Conservation (phyloP, 2,888 invertebrate genomes). For the Mesorhabditis spiculigera region DNA sequence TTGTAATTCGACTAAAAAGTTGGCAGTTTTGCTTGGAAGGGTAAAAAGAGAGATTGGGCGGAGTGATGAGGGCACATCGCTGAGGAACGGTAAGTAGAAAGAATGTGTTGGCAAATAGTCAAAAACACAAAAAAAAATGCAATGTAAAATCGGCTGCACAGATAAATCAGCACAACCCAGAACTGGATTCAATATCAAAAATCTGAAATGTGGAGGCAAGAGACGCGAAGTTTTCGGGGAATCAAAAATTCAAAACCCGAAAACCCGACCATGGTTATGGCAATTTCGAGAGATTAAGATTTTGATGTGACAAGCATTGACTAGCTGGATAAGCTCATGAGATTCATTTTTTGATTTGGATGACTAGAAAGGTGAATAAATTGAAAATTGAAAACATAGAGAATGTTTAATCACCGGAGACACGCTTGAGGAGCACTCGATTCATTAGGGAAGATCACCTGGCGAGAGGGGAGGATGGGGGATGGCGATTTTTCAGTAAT, state of each 20-base stretch:
- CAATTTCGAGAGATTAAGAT: background rate
- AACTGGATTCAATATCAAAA: no score
- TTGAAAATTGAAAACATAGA: background rate
- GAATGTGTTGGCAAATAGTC: background rate
- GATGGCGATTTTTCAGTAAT: background rate
- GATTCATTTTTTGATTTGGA: background rate
- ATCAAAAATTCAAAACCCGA: no score
- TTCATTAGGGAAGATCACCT: background rate
- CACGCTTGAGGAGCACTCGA: slow-evolving; percentile 5
- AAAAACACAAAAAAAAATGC: background rate
- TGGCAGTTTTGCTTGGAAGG: no score
- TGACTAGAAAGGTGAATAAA: slow-evolving; percentile 1
- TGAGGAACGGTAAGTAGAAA: background rate
- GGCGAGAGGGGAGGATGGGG: no score
- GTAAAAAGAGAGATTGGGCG: background rate
- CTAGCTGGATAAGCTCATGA: no score
- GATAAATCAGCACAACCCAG: background rate
- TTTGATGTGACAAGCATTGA: background rate
- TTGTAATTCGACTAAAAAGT: no score
- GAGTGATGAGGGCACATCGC: background rate
- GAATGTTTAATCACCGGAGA: background rate
- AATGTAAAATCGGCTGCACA: background rate
- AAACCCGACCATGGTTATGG: no score
- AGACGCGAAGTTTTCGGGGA: no score
- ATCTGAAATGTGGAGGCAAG: no score